Conservation (phyloP, 2,113 vertebrate genomes). For the Rhinopomastus cyanomelas region DNA sequence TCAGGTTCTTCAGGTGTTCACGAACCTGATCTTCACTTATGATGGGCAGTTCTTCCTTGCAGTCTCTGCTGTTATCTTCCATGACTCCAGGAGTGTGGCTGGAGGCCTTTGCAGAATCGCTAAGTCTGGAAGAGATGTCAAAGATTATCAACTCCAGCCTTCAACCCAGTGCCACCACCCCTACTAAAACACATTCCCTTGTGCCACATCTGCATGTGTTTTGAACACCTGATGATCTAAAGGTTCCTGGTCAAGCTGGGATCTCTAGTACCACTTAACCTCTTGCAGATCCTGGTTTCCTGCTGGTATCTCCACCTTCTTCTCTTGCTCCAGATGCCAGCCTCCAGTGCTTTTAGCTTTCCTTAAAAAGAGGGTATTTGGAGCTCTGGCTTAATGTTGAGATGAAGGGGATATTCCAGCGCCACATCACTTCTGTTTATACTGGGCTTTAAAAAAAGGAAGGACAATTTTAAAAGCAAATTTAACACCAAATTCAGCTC, state of each 20-base stretch:
- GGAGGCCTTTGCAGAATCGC: too few relatives aligned
- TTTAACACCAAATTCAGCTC: neutral
- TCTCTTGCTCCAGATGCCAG: neutral
- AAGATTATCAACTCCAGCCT: too few relatives aligned
- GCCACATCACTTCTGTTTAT: neutral
- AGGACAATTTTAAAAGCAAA: neutral
- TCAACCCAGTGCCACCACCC: too few relatives aligned
- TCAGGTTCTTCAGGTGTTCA: too few relatives aligned
- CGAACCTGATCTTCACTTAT: too few relatives aligned
- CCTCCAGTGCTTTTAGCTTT: accelerated
- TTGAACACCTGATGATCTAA: neutral
- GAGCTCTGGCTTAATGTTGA: neutral
- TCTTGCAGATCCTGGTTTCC: neutral
- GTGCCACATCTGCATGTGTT: too few relatives aligned
- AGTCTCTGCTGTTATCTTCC: too few relatives aligned
- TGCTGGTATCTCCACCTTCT: neutral
- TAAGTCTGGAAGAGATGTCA: too few relatives aligned
- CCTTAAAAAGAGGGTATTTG: neutral
- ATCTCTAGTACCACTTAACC: neutral
- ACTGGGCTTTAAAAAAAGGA: neutral
- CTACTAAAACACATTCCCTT: too few relatives aligned
- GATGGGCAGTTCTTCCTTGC: too few relatives aligned
- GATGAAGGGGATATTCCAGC: neutral
- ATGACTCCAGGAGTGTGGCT: too few relatives aligned
- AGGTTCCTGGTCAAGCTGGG: neutral